Percentiles rank a stretch among this genome's conserved stretches.
phyloP scores from a whole-genome alignment of 92 coral and sea anemone genomes.

The Montipora capitata region DNA sequence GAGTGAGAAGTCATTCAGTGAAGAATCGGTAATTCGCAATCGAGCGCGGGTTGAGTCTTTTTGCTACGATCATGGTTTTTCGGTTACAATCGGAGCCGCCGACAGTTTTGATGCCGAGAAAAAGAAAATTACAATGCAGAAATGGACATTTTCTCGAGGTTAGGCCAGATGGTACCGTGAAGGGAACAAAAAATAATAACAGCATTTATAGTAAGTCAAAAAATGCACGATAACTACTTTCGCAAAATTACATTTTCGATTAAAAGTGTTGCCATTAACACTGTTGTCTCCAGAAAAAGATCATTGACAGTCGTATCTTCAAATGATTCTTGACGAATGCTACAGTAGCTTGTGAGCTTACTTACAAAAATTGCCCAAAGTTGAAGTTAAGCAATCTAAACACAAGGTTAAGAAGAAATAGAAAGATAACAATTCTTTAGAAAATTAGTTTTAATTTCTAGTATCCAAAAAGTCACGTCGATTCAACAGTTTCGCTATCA shows the following conservation, averaged over 20 bases:
- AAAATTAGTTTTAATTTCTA: too few species aligned
- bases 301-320: too few species aligned
- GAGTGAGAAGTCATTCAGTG: background rate
- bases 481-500: too few species aligned
- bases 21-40: background rate
- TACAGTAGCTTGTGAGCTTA: too few species aligned
- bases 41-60: background rate
- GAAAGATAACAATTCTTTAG: too few species aligned
- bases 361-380: too few species aligned
- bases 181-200: conserved; percentile 53
- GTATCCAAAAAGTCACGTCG: too few species aligned
- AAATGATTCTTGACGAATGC: too few species aligned
- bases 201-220: conserved; percentile 65
- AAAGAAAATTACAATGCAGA: conserved; percentile 62
- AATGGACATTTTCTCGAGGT: conserved; percentile 67
- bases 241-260: background rate
- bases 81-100: conserved; percentile 7
- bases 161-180: conserved; percentile 61
- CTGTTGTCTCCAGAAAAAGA: too few species aligned
- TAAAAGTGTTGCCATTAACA: too few species aligned
- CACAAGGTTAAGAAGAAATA: too few species aligned
- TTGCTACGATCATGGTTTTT: conserved; percentile 21
- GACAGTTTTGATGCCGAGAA: conserved; percentile 53
- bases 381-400: too few species aligned
- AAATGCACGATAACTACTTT: background rate